Evolutionary conservation across 2,113 vertebrate genomes (phyloP), one percentile per base, ranked within the genome.

Genomic region (Acrocephalus kingi): DNA sequence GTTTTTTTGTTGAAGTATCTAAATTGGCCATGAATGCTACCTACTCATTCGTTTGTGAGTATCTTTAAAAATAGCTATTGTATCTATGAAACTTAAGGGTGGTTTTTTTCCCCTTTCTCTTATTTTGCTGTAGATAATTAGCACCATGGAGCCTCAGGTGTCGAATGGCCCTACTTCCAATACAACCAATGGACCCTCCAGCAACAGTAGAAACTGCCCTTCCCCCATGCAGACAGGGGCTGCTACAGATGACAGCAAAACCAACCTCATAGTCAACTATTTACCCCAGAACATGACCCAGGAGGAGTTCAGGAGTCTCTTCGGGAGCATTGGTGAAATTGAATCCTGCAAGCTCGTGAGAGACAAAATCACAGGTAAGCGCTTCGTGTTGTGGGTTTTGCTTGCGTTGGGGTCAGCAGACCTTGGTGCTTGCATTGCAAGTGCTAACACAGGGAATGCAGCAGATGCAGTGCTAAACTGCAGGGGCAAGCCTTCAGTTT

Each of bases 221-320:
- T 99, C 99, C 81, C 99, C 99, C 96, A 99, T 99, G 99, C 99
- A 99, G 98, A 99, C 99, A 41, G 99, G 99, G 94, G 98, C 98
- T 56, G 97, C 99, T 97, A 99, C 99, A 71, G 99, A 99, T 94
- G 99, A 99, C 99, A 99, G 99, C 99, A 99, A 99, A 99, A 99
- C 99, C 97, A 99, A 99, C 98, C 99, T 99, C 98, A 99, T 99
- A 85, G 99, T 99, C 98, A 99, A 99, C 99, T 99, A 99, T 98
- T 98, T 99, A 98, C 99, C 99, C 96, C 99, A 99, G 98, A 99
- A 99, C 96, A 99, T 99, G 99, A 99, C 99, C 97, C 99, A 99
- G 98, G 99, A 99, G 96, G 99, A 99, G 98, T 99, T 99, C 98
- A 99, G 99, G 96, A 99, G 99, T 98, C 99, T 99, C 93, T 99